phyloP scores from a whole-genome alignment of 2,113 vertebrate species.

The Coptodon bakossiorum region DNA sequence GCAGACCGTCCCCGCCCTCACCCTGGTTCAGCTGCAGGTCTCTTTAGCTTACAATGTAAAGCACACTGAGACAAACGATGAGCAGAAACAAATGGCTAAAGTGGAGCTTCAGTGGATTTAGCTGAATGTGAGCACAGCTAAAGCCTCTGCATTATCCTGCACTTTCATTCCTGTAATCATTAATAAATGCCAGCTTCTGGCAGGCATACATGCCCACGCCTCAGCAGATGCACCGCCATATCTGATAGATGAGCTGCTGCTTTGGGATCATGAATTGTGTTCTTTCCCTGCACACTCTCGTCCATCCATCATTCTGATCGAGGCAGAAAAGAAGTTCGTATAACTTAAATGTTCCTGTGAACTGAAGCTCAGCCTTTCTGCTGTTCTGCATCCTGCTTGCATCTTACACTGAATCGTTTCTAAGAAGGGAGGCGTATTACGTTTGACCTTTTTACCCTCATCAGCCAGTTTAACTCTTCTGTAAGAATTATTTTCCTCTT shows the following conservation, averaged over 20 bases:
- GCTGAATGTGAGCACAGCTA: background rate
- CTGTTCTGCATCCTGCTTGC: background rate
- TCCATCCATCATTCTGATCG: background rate
- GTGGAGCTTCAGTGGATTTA: background rate
- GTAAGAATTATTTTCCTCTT: background rate
- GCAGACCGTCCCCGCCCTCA: background rate
- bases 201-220: background rate
- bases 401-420: background rate
- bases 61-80: background rate
- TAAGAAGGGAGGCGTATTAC: background rate
- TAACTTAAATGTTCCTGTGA: background rate
- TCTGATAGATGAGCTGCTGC: background rate
- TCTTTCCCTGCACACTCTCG: background rate
- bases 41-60: background rate
- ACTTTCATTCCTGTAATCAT: background rate
- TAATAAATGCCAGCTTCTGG: background rate
- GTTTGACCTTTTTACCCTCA: background rate
- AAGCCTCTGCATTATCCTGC: background rate
- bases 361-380: background rate
- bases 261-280: background rate
- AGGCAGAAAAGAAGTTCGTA: background rate
- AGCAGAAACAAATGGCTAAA: background rate
- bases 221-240: background rate
- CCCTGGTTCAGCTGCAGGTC: background rate
- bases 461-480: background rate